Percentiles rank a stretch among this genome's conserved stretches.
These are phyloP conservation scores for Cottus gobio DNA, from an alignment of 2,113 vertebrate species.

Conservation along the genomic window DNA sequence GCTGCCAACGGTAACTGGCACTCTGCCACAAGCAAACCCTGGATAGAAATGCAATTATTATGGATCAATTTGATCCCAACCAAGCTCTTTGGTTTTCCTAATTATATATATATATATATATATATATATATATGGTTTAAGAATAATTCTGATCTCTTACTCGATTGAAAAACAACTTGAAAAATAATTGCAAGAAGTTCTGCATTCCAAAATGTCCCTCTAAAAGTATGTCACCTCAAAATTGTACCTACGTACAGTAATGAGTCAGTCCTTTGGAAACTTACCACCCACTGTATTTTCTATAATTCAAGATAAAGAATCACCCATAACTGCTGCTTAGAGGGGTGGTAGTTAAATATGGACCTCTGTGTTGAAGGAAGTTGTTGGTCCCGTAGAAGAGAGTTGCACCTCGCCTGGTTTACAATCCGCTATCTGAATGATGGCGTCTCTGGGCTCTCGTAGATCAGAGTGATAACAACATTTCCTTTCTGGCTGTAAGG, in stretches of 20 bases:
- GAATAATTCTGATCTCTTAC: background rate
- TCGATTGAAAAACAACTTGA: background rate
- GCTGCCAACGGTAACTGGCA: constrained; percentile 39
- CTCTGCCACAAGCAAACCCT: background rate
- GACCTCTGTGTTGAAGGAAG: background rate
- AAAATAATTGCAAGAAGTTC: background rate
- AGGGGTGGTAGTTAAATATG: background rate
- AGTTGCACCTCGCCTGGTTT: background rate
- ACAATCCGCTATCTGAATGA: background rate
- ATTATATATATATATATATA: background rate
- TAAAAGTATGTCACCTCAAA: background rate
- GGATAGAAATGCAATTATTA: too few relatives aligned
- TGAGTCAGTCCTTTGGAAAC: background rate
- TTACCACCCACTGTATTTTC: background rate
- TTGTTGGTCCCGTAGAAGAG: background rate
- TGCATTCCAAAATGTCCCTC: too few relatives aligned
- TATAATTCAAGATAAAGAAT: background rate
- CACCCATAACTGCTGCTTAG: background rate
- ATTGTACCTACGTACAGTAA: background rate
- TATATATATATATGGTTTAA: too few relatives aligned
- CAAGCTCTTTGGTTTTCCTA: background rate
- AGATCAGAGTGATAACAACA: background rate
- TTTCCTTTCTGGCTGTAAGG: background rate
- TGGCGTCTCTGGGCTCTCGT: background rate
- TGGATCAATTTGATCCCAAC: background rate